Evolutionary conservation across 1,140 invertebrate species (phyloP), one percentile per base, ranked within the genome.

Genomic region (Dufourea novaeangliae): DNA sequence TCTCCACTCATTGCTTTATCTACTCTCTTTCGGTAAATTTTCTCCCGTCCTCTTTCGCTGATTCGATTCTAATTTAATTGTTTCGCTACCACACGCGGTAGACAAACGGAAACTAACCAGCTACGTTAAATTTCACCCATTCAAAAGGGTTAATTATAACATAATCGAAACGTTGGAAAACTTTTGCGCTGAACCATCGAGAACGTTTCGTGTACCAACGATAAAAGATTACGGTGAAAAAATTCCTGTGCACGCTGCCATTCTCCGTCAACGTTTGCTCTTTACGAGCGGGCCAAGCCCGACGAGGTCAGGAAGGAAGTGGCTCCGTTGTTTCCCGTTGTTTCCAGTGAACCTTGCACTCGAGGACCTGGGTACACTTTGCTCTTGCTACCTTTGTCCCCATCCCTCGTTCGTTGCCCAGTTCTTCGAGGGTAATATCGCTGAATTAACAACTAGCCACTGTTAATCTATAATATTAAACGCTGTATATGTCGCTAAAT

Each of bases 381-480:
- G 41, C 57, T 62, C 62, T 39, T 37, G 34, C 41, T 44, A 14
- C 34, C 27, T 41, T 44, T 12, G 20, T 46, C 54, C 61, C 32
- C 57, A 52, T 41, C 64, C 11, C 22, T 69, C 50, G 27, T 50
- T 50, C 54, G 27, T 61, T 54, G 76, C 50, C 68, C 59, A 54
- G 52, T 82, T 57, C 29, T 41, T 67, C 57, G 34, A 44, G 44
- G 52, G 71, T 78, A 77, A 82, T 81, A 77, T 69, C 57, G 52
- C 20, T 72, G 79, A 82, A 81, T 82, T 82, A 82, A 46, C 70
- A 69, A 32, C 78, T 39, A 62, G 56, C 54, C 41, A 44, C 32
- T 77, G 62, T 79, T 79, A 72, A 81, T 72, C 59, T 79, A 82
- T 50, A 46, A 69, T 68, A 46, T 80, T 54, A 46, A 64, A n/a